phyloP scores from a whole-genome alignment of 1,140 invertebrate species.

The Trichonephila inaurata region DNA sequence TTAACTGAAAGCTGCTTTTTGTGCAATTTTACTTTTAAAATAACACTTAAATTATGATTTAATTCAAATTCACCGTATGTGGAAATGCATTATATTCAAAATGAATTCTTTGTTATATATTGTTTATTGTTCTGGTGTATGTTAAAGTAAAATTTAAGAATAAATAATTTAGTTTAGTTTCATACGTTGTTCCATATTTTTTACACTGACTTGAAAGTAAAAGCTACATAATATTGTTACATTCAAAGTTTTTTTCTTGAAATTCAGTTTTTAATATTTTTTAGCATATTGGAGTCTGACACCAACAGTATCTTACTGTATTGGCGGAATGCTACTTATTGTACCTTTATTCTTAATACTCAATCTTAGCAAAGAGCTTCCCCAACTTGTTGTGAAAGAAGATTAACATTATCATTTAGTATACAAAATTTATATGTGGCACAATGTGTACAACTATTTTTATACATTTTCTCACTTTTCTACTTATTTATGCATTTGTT shows the following conservation, averaged over 20 bases:
- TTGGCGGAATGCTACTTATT: constrained; percentile 71
- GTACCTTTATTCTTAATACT: constrained; percentile 64
- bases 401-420: constrained; percentile 21
- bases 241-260: background rate
- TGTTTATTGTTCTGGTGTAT: too few relatives aligned
- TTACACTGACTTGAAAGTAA: background rate
- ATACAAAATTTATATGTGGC: constrained; percentile 9
- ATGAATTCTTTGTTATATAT: too few relatives aligned
- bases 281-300: constrained; percentile 75
- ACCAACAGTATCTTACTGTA: constrained; percentile 68
- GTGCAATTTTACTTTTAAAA: too few relatives aligned
- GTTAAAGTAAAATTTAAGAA: too few relatives aligned
- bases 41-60: too few relatives aligned
- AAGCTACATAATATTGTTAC: background rate
- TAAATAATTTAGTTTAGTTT: background rate
- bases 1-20: too few relatives aligned
- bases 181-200: background rate
- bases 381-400: background rate
- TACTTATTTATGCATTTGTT: constrained; percentile 46
- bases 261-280: constrained; percentile 17
- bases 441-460: constrained; percentile 28
- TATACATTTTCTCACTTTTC: constrained; percentile 25
- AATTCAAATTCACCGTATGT: too few relatives aligned
- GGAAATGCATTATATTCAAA: too few relatives aligned
- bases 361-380: constrained; percentile 16